These are phyloP conservation scores for Otocyon megalotis DNA, from an alignment of 2,113 vertebrate genomes.

Conservation along the genomic window DNA sequence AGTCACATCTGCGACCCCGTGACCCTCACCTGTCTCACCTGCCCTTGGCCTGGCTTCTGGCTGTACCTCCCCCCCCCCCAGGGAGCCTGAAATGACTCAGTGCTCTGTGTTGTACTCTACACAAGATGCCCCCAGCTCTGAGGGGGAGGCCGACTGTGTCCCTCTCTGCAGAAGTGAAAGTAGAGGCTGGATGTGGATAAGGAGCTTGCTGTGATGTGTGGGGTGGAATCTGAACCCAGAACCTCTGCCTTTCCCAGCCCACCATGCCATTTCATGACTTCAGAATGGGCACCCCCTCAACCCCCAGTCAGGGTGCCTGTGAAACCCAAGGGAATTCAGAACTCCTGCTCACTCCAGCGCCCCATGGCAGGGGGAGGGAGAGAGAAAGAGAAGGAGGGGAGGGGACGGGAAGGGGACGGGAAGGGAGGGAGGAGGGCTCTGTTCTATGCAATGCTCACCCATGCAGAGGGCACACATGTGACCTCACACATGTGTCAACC, in stretches of 20 bases:
- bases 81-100: neutral
- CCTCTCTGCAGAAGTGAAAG: neutral
- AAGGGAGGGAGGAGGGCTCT: neutral
- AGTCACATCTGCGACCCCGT: neutral
- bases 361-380: too few relatives aligned
- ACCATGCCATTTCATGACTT: too few relatives aligned
- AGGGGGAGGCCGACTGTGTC: neutral
- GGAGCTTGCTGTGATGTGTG: neutral
- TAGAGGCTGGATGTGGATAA: neutral
- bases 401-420: too few relatives aligned
- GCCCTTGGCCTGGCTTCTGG: neutral
- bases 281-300: neutral
- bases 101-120: neutral
- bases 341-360: neutral
- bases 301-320: too few relatives aligned
- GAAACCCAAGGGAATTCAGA: neutral
- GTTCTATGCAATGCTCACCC: neutral
- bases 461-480: neutral
- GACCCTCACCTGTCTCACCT: too few relatives aligned
- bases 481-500: neutral
- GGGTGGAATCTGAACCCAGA: neutral
- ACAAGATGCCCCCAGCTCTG: neutral
- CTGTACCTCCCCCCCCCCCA: rapidly evolving
- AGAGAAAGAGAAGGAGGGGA: too few relatives aligned
- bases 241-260: neutral